Evolutionary conservation across 2,113 vertebrate genomes (phyloP).

Genomic region (Theristicus caerulescens): DNA sequence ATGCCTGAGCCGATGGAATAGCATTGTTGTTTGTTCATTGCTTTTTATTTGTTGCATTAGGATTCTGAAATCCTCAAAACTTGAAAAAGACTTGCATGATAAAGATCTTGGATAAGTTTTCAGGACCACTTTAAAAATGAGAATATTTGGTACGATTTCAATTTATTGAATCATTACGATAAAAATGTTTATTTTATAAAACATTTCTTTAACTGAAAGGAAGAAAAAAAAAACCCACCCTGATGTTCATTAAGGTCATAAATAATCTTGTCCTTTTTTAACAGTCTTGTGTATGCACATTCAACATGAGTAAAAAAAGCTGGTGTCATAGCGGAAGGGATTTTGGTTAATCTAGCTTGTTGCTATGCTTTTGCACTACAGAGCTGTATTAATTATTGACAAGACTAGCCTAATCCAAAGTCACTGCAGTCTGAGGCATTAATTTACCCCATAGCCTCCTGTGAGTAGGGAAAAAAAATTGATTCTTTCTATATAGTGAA

Average conservation of each 20-base stretch:
- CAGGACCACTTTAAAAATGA: background rate
- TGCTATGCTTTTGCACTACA: background rate
- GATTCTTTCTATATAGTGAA: background rate
- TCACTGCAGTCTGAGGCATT: background rate
- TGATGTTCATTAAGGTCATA: background rate
- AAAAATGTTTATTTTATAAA: background rate
- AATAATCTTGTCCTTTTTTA: background rate
- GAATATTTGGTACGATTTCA: background rate
- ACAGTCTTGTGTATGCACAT: background rate
- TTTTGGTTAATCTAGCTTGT: slow-evolving; percentile 19
- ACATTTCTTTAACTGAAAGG: background rate
- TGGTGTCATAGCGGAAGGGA: background rate
- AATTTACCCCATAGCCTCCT: background rate
- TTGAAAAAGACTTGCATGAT: background rate
- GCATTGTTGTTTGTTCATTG: background rate
- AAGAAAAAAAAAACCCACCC: background rate
- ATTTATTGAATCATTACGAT: background rate
- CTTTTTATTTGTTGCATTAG: background rate
- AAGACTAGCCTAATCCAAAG: background rate
- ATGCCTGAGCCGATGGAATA: fast-evolving
- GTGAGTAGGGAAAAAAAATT: background rate
- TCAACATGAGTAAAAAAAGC: background rate
- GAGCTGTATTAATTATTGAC: slow-evolving; percentile 37
- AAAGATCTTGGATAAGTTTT: background rate
- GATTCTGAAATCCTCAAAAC: background rate